phyloP scores from a whole-genome alignment of 2,888 invertebrate species.

The Isoperla grammatica region DNA sequence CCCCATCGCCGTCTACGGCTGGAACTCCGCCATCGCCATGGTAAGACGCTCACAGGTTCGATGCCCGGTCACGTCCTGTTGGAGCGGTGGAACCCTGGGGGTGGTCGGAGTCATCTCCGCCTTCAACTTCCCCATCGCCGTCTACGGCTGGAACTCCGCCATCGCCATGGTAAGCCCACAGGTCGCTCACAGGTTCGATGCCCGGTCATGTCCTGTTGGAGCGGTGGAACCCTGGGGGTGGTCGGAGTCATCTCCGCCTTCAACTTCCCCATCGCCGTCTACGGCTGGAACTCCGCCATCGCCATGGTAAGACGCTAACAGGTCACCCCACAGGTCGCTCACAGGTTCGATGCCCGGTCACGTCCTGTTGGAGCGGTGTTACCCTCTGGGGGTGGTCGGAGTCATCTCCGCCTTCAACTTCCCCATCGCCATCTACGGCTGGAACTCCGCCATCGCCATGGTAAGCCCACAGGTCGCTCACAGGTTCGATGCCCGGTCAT shows the following conservation, averaged over 20 bases:
- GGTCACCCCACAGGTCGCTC: no score
- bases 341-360: no score
- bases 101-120: slow-evolving; percentile 94
- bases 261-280: slow-evolving; percentile 98
- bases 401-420: no score
- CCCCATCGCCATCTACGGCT: no score
- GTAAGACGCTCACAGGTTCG: no score
- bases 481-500: slow-evolving; percentile 86
- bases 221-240: slow-evolving; percentile 93
- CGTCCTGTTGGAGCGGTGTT: no score
- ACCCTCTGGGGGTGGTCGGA: no score
- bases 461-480: no score
- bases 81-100: slow-evolving; percentile 98
- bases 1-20: no score
- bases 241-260: slow-evolving; percentile 97
- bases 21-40: no score
- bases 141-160: slow-evolving; percentile 98
- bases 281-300: slow-evolving; percentile 97
- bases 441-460: no score
- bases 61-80: slow-evolving; percentile 84
- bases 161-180: slow-evolving; percentile 82
- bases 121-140: slow-evolving; percentile 98
- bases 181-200: no score
- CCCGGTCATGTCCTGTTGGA: slow-evolving; percentile 90
- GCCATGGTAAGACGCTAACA: slow-evolving; percentile 77